phyloP scores from a whole-genome alignment of 2,888 invertebrate species.

The Drosophila bunnanda region DNA sequence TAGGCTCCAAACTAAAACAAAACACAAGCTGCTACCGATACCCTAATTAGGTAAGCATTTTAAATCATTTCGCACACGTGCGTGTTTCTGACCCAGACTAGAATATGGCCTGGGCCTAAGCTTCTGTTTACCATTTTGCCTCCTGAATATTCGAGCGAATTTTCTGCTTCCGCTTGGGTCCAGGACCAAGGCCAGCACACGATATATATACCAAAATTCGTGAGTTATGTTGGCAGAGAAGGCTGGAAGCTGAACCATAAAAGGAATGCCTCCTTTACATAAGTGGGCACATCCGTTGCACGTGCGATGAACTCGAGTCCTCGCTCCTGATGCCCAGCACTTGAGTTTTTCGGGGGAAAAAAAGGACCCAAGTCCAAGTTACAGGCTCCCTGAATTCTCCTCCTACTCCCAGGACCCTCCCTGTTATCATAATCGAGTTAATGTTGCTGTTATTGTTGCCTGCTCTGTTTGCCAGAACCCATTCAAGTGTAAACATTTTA shows the following conservation, averaged over 20 bases:
- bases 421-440: conserved; percentile 65
- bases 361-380: conserved; percentile 12
- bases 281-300: conserved; percentile 51
- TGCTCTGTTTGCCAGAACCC: conserved; percentile 42
- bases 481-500: conserved; percentile 74
- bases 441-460: conserved; percentile 52
- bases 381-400: not conserved
- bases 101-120: conserved; percentile 1
- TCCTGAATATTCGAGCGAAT: conserved; percentile 35
- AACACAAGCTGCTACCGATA: conserved; percentile 20
- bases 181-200: not conserved
- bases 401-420: conserved; percentile 5
- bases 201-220: not conserved
- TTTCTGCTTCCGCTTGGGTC: conserved; percentile 12
- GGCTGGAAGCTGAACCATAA: not conserved
- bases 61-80: conserved; percentile 36
- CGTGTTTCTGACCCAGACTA: conserved; percentile 27
- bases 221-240: conserved; percentile 5
- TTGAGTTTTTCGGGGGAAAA: conserved; percentile 9
- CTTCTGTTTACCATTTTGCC: conserved; percentile 6
- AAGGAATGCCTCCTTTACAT: conserved; percentile 25
- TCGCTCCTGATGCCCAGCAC: conserved; percentile 8
- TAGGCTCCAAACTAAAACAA: not conserved
- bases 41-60: conserved; percentile 48
- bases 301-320: conserved; percentile 36